phyloP scores from a whole-genome alignment of 2,113 vertebrate genomes.

The Neodontobutis hainanensis region DNA sequence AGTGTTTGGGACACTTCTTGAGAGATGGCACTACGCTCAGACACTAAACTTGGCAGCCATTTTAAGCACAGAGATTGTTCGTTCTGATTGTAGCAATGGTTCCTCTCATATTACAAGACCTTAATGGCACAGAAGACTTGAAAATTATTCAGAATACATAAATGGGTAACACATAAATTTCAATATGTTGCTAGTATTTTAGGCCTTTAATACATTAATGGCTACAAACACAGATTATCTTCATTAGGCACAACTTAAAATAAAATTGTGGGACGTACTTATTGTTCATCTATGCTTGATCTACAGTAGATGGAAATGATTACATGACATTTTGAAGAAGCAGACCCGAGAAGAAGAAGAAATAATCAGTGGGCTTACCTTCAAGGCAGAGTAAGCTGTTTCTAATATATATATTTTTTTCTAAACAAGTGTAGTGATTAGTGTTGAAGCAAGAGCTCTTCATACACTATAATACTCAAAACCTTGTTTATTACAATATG shows the following conservation, averaged over 20 bases:
- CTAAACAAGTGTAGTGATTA: too few species aligned
- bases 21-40: slow-evolving; percentile 13
- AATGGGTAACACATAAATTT: slow-evolving; percentile 10
- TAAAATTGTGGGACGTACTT: neutral
- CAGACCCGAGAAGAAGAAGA: too few species aligned
- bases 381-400: too few species aligned
- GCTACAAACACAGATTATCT: slow-evolving; percentile 47
- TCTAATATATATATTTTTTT: too few species aligned
- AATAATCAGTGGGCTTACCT: too few species aligned
- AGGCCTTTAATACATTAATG: slow-evolving; percentile 29
- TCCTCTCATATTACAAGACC: slow-evolving; percentile 12
- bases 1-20: slow-evolving; percentile 15
- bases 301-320: neutral
- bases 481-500: too few species aligned
- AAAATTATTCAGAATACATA: slow-evolving; percentile 10
- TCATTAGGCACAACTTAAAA: slow-evolving; percentile 52
- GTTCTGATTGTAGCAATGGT: slow-evolving; percentile 29
- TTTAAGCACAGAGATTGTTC: slow-evolving; percentile 21
- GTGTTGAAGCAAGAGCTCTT: too few species aligned
- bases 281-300: neutral
- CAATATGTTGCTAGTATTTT: slow-evolving; percentile 26
- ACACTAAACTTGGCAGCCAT: slow-evolving; percentile 10
- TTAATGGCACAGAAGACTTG: slow-evolving; percentile 6
- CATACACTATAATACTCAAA: too few species aligned
- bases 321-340: too few species aligned